Conservation (phyloP, 2,797 vertebrate genomes). For the Champsocephalus esox region DNA sequence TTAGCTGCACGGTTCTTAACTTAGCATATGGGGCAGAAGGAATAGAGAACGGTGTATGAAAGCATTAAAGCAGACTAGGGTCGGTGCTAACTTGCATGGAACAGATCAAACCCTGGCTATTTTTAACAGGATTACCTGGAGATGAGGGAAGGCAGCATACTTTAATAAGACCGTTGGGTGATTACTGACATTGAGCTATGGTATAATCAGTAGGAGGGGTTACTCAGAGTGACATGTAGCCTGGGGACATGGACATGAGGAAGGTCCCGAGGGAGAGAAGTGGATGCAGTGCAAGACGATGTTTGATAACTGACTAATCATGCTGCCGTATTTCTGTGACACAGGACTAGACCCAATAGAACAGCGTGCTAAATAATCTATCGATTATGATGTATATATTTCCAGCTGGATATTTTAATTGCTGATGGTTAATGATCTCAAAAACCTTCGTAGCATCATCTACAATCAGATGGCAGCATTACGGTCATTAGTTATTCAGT, state of each 20-base stretch:
- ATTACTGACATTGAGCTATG: constrained; percentile 37
- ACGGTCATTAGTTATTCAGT: background rate
- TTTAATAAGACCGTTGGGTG: constrained; percentile 22
- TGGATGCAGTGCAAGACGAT: constrained; percentile 7
- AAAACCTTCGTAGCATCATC: background rate
- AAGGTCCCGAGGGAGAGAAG: constrained; percentile 22
- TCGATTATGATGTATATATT: constrained; percentile 8
- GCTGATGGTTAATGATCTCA: background rate
- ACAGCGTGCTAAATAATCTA: constrained; percentile 10
- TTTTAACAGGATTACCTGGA: background rate
- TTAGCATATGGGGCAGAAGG: background rate
- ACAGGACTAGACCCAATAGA: background rate
- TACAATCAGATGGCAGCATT: background rate
- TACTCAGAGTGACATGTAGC: constrained; percentile 20
- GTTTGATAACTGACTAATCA: constrained; percentile 39
- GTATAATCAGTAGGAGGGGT: constrained; percentile 18
- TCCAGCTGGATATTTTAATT: background rate
- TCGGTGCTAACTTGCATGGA: constrained; percentile 17
- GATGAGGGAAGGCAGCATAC: background rate
- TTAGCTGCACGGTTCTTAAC: background rate
- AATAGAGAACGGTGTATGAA: background rate
- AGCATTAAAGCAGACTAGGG: constrained; percentile 16
- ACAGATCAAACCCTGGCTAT: constrained; percentile 13
- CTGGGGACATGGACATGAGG: constrained; percentile 32
- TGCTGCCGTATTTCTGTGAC: background rate